Conservation (phyloP, 2,797 vertebrate species). For the Luscinia luscinia region DNA sequence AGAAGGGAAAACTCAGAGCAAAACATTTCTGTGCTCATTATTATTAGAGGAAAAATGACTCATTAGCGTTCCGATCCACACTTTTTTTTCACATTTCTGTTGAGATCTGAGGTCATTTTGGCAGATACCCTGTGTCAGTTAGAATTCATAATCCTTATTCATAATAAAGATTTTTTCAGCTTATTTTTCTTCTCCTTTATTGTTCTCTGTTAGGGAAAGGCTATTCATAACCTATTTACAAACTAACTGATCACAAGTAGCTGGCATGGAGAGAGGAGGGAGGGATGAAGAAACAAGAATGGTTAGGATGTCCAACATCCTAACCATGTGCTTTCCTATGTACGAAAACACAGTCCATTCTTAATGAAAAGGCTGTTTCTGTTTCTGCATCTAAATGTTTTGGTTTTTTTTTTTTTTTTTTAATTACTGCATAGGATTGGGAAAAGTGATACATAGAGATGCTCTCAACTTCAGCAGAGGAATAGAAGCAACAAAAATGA, state of each 20-base stretch:
- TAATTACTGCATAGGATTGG: background rate
- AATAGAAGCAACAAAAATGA: background rate
- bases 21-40: conserved; percentile 1
- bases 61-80: background rate
- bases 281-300: background rate
- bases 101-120: background rate
- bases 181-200: background rate
- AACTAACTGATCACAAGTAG: background rate
- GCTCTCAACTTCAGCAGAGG: background rate
- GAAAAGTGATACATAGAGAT: background rate
- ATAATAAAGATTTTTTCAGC: background rate
- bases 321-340: no score
- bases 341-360: background rate
- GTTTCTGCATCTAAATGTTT: background rate
- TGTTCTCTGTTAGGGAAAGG: background rate
- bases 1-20: conserved; percentile 36
- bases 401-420: background rate
- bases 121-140: background rate
- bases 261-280: background rate
- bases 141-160: background rate
- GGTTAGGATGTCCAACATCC: background rate
- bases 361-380: background rate
- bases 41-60: background rate
- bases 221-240: conserved; percentile 18
- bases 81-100: background rate